Conservation (phyloP, 2,113 vertebrate species). For the Chascanopsetta lugubris region DNA sequence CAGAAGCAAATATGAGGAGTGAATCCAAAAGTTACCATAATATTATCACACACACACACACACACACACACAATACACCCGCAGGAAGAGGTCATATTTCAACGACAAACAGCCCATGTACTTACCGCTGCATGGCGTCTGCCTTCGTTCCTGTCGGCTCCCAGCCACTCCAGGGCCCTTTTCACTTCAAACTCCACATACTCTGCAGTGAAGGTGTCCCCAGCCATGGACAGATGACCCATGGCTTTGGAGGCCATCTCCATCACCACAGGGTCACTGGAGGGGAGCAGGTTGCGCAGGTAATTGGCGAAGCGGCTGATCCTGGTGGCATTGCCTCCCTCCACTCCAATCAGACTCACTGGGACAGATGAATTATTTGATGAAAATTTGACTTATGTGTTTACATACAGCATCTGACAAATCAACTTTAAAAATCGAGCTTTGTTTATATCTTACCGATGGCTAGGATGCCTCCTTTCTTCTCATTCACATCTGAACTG, state of each 20-base stretch:
- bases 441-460: conserved; percentile 84
- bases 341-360: conserved; percentile 98
- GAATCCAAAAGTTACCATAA: too few species aligned
- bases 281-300: conserved; percentile 94
- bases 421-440: too few species aligned
- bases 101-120: conserved; percentile 43
- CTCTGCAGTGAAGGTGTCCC: conserved; percentile 97
- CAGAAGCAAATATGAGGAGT: not conserved
- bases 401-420: too few species aligned
- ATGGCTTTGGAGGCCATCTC: conserved; percentile 99
- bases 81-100: conserved; percentile 20
- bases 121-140: conserved; percentile 95
- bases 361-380: conserved; percentile 31
- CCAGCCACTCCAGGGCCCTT: conserved; percentile 96
- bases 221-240: conserved; percentile 95
- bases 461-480: conserved; percentile 97
- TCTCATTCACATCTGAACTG: conserved; percentile 97
- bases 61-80: conserved; percentile 27
- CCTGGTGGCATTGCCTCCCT: conserved; percentile 95
- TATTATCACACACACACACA: conserved; percentile 17
- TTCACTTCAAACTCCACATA: conserved; percentile 99
- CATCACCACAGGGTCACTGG: conserved; percentile 96
- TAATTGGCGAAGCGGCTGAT: conserved; percentile 98
- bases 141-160: conserved; percentile 95
- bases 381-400: too few species aligned